Conservation (phyloP, 2,113 vertebrate genomes). For the Motacilla tschutschensis region DNA sequence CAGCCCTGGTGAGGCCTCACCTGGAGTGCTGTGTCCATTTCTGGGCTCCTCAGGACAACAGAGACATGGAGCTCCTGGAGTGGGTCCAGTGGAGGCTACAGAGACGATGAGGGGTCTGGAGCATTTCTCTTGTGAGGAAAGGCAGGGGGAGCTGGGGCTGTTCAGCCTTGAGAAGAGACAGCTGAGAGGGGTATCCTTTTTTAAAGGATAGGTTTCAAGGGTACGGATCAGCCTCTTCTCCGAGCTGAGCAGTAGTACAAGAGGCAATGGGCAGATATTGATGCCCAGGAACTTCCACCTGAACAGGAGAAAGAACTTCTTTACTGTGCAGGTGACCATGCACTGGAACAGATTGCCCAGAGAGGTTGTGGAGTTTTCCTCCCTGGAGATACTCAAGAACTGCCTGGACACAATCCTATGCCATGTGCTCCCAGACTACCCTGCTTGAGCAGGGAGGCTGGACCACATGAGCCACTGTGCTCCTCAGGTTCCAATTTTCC, state of each 20-base stretch:
- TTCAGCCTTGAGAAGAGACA: background rate
- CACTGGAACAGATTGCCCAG: background rate
- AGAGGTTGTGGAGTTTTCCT: background rate
- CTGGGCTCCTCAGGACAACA: background rate
- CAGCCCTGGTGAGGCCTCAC: too few relatives aligned
- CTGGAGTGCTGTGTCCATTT: background rate
- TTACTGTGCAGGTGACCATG: fast-evolving
- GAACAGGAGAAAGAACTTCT: background rate
- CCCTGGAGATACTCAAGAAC: background rate
- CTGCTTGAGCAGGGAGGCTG: background rate
- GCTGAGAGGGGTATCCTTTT: background rate
- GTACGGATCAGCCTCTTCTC: background rate
- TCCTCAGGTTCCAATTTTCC: background rate
- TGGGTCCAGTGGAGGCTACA: background rate
- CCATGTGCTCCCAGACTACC: fast-evolving
- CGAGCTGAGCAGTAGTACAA: background rate
- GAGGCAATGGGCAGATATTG: background rate
- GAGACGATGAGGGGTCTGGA: too few relatives aligned
- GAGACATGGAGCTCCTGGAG: background rate
- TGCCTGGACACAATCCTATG: background rate
- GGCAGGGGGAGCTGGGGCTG: background rate
- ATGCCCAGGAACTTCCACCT: background rate
- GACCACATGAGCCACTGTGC: background rate
- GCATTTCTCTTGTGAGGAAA: background rate
- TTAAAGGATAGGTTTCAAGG: background rate